phyloP scores from a whole-genome alignment of 2,888 invertebrate genomes.

The Euzophera pinguis region DNA sequence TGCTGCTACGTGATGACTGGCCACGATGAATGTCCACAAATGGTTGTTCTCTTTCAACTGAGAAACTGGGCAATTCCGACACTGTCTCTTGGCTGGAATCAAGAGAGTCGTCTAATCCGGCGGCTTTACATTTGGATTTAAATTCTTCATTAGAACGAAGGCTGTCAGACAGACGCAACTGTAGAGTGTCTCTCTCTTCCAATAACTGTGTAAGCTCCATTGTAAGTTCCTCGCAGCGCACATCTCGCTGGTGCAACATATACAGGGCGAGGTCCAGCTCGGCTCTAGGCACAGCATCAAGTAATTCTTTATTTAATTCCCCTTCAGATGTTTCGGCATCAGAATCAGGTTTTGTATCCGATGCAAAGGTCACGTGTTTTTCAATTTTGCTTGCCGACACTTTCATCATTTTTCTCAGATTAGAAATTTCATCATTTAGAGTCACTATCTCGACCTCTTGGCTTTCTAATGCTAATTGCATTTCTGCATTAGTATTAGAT shows the following conservation, averaged over 20 bases:
- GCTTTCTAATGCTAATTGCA: constrained; percentile 81
- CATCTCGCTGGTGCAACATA: constrained; percentile 92
- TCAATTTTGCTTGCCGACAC: constrained; percentile 56
- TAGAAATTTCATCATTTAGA: constrained; percentile 82
- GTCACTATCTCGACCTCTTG: constrained; percentile 87
- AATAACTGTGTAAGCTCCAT: constrained; percentile 89
- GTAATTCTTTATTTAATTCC: constrained; percentile 44
- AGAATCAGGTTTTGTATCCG: constrained; percentile 57
- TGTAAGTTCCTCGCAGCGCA: constrained; percentile 91
- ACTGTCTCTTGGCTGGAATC: constrained; percentile 46
- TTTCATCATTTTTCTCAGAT: constrained; percentile 47
- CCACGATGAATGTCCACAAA: constrained; percentile 60
- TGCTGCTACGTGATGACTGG: constrained; percentile 62
- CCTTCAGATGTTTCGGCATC: constrained; percentile 33
- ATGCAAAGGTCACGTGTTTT: constrained; percentile 69
- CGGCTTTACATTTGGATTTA: constrained; percentile 44
- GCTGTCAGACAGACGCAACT: constrained; percentile 89
- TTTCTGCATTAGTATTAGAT: constrained; percentile 74
- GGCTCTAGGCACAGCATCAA: constrained; percentile 74
- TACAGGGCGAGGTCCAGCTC: constrained; percentile 90
- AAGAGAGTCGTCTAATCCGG: constrained; percentile 45
- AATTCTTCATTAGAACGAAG: constrained; percentile 85
- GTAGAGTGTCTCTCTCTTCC: constrained; percentile 92
- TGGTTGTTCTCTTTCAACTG: constrained; percentile 47
- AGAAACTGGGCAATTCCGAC: constrained; percentile 48